Evolutionary conservation across 2,888 invertebrate species (phyloP).

Genomic region (Glaucopsyche alexis): DNA sequence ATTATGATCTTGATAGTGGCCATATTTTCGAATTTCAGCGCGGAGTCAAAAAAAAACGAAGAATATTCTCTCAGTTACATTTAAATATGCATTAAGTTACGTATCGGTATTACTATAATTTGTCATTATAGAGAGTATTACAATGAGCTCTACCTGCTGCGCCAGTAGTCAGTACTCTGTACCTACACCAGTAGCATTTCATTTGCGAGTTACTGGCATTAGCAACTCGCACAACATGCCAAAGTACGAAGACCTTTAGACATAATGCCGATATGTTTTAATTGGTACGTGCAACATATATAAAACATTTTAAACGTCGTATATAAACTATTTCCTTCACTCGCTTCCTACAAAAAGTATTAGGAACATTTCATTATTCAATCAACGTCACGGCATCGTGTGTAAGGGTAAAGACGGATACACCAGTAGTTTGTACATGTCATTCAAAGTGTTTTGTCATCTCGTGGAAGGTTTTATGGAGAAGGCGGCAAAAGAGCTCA

Average conservation of each 20-base stretch:
- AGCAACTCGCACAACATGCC: background rate
- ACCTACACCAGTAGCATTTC: background rate
- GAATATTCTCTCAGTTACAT: too few species aligned
- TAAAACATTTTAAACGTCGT: conserved; percentile 21
- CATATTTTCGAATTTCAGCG: too few species aligned
- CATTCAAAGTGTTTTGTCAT: background rate
- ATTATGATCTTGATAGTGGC: too few species aligned
- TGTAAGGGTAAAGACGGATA: background rate
- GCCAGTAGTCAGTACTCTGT: too few species aligned
- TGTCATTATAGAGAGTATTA: too few species aligned
- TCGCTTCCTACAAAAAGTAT: conserved; percentile 16
- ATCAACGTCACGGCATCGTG: conserved; percentile 7
- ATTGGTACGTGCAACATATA: conserved; percentile 1
- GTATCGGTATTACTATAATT: too few species aligned
- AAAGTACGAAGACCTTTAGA: conserved; percentile 26
- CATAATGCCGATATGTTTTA: conserved; percentile 14
- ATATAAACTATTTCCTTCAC: conserved; percentile 20
- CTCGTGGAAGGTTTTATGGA: background rate
- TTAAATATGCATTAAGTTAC: too few species aligned
- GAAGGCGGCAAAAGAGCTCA: background rate
- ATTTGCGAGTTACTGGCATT: background rate
- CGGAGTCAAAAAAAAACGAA: too few species aligned
- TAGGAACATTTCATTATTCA: conserved; percentile 12
- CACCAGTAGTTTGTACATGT: background rate
- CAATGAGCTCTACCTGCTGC: too few species aligned